A percentile compares a stretch with the other conserved stretches of the same genome.
These are phyloP conservation scores for Adelognathus sp. DNA, from an alignment of 2,888 invertebrate species.

Conservation along the genomic window DNA sequence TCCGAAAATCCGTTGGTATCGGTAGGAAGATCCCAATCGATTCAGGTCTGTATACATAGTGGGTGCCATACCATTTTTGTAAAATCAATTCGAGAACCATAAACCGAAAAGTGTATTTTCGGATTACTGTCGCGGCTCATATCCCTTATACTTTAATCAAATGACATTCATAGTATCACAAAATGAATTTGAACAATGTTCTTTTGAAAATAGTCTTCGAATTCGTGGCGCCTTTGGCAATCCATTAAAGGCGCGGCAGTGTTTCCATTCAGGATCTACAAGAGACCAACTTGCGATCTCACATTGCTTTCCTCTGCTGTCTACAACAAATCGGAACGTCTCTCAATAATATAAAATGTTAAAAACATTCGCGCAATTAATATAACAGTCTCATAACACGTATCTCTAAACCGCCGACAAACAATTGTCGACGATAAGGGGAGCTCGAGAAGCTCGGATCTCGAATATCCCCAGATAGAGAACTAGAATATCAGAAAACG, in stretches of 20 bases:
- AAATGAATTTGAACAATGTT: background rate
- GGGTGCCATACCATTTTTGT: background rate
- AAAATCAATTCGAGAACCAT: background rate
- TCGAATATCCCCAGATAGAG: background rate
- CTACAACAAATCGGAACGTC: background rate
- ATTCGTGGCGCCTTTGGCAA: background rate
- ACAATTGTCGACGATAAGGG: background rate
- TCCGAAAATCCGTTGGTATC: conserved; percentile 3
- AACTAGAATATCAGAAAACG: conserved; percentile 30
- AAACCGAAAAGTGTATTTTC: background rate
- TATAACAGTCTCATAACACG: background rate
- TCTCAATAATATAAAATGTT: background rate
- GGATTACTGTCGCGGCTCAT: background rate
- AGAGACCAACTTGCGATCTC: background rate
- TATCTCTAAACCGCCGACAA: background rate
- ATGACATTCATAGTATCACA: background rate
- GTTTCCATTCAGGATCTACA: background rate
- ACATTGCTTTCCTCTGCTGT: background rate
- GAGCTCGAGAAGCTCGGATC: background rate
- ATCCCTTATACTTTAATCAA: background rate
- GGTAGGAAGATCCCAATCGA: background rate
- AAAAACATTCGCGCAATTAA: background rate
- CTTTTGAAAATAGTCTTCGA: background rate
- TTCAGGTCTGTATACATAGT: conserved; percentile 2
- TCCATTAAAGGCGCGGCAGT: background rate